phyloP scores from a whole-genome alignment of 2,113 vertebrate species.

The Mirounga angustirostris region DNA sequence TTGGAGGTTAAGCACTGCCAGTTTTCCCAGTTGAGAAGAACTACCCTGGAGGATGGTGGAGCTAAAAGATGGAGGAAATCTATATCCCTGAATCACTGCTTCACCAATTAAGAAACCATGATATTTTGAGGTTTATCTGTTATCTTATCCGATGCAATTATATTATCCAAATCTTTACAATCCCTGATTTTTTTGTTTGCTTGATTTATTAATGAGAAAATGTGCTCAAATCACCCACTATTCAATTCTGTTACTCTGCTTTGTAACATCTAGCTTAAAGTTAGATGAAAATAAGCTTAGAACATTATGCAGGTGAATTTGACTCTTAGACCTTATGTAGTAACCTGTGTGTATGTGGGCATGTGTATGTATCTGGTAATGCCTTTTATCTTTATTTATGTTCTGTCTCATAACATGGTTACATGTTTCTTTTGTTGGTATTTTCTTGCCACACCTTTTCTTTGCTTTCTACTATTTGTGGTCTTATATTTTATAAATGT shows the following conservation, averaged over 20 bases:
- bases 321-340: neutral
- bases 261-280: neutral
- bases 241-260: neutral
- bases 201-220: constrained; percentile 7
- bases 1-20: neutral
- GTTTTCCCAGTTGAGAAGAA: neutral
- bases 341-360: neutral
- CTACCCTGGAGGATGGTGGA: neutral
- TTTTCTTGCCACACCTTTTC: neutral
- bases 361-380: neutral
- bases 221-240: neutral
- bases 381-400: neutral
- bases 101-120: neutral
- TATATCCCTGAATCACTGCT: neutral
- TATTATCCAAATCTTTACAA: neutral
- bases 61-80: neutral
- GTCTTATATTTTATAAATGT: neutral
- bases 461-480: neutral
- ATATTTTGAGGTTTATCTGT: neutral
- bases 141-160: neutral
- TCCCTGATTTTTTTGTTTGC: neutral
- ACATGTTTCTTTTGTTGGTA: neutral
- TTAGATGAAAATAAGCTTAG: neutral
- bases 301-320: neutral
- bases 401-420: neutral